Evolutionary conservation across 2,113 vertebrate genomes (phyloP), one percentile per base, ranked within the genome.

Genomic region (Argyrosomus japonicus): DNA sequence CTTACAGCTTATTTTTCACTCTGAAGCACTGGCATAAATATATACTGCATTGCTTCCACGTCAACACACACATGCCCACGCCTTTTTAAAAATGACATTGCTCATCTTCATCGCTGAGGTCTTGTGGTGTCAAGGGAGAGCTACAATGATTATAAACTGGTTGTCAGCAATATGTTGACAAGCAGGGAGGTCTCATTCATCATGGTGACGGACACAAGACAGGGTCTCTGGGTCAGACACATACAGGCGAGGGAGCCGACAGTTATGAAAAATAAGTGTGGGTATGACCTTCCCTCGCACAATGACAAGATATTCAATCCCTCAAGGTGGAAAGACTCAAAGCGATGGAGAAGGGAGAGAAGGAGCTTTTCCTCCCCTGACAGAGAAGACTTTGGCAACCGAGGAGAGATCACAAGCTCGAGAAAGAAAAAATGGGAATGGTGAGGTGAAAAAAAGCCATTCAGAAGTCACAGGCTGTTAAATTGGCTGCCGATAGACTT

Each of bases 121-220:
- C 57, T 23, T 21, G 45, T 11, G 5, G 75, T 74, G 84, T 77
- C 78, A 69, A 51, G 27, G 70, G 63, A 43, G 68, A 75, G 54
- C 54, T 11, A 11, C 75, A 81, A 61, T 80, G 79, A 83, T 86
- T 77, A 80, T 69, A 69, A 83, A 78, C 21, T 23, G 58, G 63
- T 32, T 84, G 83, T 86, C 79, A 82, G 53, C 81, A 57, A 69
- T 64, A 60, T 0, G 60, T 50, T 62, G 75, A 81, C 36, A 43
- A 62, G 56, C 53, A 2, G n/a, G 53, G 62, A 68, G 51, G 12
- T 75, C 82, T 82, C 65, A 87, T 90, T 87, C 60, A 76, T 91
- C 83, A 87, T 5, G 13, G 53, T 58, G 82, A 87, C 74, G 15
- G 77, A 64, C 47, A 75, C n/a, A 11, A 54, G 73, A 71, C 76